Percentiles rank a stretch among this genome's conserved stretches.
Evolutionary conservation across 1,140 invertebrate species (phyloP).

Genomic region (Agrilus planipennis): DNA sequence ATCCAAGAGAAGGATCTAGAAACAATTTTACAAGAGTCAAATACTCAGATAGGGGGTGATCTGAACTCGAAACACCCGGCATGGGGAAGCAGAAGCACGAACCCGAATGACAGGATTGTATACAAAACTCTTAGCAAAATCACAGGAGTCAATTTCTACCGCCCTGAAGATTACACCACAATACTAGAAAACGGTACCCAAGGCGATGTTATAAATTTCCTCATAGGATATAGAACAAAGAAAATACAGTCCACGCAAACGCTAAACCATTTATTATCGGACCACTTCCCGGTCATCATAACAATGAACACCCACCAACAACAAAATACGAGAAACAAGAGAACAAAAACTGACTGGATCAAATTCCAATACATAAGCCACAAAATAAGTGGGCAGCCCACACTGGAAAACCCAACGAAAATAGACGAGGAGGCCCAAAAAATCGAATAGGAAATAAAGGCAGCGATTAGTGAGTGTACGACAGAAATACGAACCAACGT

Average conservation of each 20-base stretch:
- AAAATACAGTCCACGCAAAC: neutral
- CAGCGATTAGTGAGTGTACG: too few species aligned
- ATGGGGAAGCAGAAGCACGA: neutral
- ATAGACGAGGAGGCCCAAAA: too few species aligned
- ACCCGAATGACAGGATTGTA: neutral
- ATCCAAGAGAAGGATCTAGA: neutral
- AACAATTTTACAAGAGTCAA: neutral
- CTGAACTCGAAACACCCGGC: constrained; percentile 1
- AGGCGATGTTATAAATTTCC: constrained; percentile 1
- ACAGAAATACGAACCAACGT: too few species aligned
- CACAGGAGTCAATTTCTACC: too few species aligned
- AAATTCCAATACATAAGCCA: neutral
- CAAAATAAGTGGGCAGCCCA: too few species aligned
- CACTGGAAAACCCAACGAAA: too few species aligned
- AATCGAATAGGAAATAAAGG: too few species aligned
- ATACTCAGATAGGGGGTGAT: neutral
- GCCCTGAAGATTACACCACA: neutral
- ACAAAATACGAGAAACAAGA: neutral
- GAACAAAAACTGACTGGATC: constrained; percentile 3
- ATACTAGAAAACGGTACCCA: neutral
- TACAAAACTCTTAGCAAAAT: too few species aligned
- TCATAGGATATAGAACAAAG: neutral
- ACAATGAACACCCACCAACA: neutral
- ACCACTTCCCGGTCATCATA: neutral
- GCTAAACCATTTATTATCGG: constrained; percentile 2